Conservation (phyloP, 53 echinoderm and acorn worm species). For the Henricia sp. region DNA sequence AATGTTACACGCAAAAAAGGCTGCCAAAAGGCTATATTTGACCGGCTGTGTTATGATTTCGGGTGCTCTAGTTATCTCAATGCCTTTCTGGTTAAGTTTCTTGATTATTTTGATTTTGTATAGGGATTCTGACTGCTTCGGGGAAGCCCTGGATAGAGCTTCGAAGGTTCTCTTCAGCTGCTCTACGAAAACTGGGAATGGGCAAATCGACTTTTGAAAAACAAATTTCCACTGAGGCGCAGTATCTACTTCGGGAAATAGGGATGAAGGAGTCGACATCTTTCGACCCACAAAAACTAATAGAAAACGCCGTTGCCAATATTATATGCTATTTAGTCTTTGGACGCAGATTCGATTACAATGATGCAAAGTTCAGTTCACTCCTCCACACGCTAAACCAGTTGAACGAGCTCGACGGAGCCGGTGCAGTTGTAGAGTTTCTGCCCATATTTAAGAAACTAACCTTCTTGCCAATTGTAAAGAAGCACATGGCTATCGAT, state of each 20-base stretch:
- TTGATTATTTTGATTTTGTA: not conserved
- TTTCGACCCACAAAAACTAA: not conserved
- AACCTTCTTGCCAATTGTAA: not conserved
- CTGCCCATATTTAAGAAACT: not conserved
- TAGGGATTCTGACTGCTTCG: slow-evolving; percentile 11
- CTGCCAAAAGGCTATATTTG: too few relatives aligned
- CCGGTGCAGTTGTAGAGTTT: not conserved
- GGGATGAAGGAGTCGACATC: not conserved
- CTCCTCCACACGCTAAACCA: not conserved
- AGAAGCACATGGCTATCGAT: not conserved
- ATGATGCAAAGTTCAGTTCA: not conserved
- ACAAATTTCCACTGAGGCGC: slow-evolving; percentile 15
- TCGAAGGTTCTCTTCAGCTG: slow-evolving; percentile 5
- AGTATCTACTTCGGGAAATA: not conserved
- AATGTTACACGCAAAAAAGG: too few relatives aligned
- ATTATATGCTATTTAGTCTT: not conserved
- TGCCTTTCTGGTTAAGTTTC: too few relatives aligned
- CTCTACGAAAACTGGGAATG: slow-evolving; percentile 11
- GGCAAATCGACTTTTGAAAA: slow-evolving; percentile 27
- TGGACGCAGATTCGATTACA: not conserved
- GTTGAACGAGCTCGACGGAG: not conserved
- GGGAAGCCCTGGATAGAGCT: slow-evolving; percentile 27
- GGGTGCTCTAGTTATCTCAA: too few relatives aligned
- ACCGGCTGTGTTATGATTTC: too few relatives aligned
- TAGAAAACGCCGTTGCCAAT: not conserved